These are phyloP conservation scores for Pteronotus mesoamericanus DNA, from an alignment of 2,797 vertebrate genomes.

Conservation along the genomic window DNA sequence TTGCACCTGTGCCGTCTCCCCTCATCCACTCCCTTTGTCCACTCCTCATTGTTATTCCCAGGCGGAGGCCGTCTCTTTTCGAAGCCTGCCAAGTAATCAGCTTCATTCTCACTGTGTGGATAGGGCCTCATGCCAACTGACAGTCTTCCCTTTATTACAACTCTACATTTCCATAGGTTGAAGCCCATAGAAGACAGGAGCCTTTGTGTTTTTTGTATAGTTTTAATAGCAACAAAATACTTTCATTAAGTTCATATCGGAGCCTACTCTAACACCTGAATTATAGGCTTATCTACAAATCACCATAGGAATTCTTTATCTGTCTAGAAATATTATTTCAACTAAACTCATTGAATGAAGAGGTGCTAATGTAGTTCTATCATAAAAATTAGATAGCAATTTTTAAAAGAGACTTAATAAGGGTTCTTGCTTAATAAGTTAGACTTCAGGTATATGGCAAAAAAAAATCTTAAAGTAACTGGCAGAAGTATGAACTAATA, in stretches of 20 bases:
- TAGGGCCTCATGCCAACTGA: not conserved
- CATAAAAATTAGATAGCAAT: not conserved
- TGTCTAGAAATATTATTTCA: conserved; percentile 1
- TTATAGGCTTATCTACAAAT: not conserved
- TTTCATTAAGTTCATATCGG: not conserved
- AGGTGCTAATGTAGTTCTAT: not conserved
- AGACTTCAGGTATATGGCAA: not conserved
- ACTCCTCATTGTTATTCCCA: not conserved
- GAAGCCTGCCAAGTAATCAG: not conserved
- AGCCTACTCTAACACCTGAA: not conserved
- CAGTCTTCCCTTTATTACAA: not conserved
- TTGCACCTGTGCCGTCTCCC: not conserved
- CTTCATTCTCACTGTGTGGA: not conserved
- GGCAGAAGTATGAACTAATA: not conserved
- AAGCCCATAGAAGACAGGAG: not conserved
- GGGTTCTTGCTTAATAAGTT: not conserved
- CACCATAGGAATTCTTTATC: not conserved
- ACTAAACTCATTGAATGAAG: not conserved
- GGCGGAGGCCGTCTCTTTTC: not conserved
- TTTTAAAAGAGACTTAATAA: not conserved
- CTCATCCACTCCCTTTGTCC: not conserved
- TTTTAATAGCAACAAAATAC: not conserved
- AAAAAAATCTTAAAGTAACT: not conserved
- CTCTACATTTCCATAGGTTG: not conserved
- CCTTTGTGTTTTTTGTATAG: not conserved